A percentile compares a stretch with the other conserved stretches of the same genome.
Conservation (phyloP, 2,113 vertebrate genomes). For the Dipodomys ordii region DNA sequence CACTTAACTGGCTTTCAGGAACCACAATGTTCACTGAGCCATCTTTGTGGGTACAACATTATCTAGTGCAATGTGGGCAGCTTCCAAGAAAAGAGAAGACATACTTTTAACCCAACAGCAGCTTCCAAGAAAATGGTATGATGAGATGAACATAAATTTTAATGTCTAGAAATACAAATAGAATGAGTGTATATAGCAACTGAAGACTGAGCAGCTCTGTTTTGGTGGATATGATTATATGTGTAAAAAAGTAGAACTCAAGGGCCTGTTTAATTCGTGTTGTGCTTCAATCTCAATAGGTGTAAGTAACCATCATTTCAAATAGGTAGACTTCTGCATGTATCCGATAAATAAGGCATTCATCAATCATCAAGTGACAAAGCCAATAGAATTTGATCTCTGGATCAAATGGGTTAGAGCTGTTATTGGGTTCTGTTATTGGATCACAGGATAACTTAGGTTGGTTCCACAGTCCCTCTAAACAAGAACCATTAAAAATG, state of each 20-base stretch:
- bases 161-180: slow-evolving; percentile 11
- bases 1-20: background rate
- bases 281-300: background rate
- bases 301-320: background rate
- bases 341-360: background rate
- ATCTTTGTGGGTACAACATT: background rate
- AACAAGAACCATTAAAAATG: background rate
- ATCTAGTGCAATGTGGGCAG: background rate
- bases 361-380: background rate
- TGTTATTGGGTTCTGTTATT: background rate
- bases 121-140: background rate
- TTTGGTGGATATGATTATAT: background rate
- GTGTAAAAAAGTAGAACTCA: background rate
- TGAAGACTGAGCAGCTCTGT: background rate
- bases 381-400: slow-evolving; percentile 40
- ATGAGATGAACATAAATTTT: background rate
- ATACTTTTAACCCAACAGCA: slow-evolving; percentile 19
- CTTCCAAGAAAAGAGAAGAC: slow-evolving; percentile 4
- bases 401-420: background rate
- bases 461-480: background rate
- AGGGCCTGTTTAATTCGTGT: background rate
- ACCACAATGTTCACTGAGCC: background rate
- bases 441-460: background rate
- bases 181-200: background rate
- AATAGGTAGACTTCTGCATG: background rate